These are phyloP conservation scores for Oncorhynchus clarkii DNA, from an alignment of 2,113 vertebrate genomes.

Conservation along the genomic window DNA sequence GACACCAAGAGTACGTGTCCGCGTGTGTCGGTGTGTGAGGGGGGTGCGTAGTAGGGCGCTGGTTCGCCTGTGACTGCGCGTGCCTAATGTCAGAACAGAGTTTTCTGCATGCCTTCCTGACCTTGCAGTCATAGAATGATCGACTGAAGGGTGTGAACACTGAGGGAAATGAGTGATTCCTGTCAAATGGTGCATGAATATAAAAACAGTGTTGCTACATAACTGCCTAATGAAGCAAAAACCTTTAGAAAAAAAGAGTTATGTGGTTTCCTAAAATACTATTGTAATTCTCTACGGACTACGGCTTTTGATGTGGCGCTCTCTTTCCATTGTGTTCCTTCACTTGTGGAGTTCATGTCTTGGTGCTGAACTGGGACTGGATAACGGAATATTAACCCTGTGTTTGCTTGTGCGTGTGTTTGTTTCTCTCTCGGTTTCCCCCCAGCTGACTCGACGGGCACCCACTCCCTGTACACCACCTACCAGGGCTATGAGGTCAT, in stretches of 20 bases:
- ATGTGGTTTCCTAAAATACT: background rate
- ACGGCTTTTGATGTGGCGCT: too few relatives aligned
- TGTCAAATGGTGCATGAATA: too few relatives aligned
- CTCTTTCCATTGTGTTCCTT: too few relatives aligned
- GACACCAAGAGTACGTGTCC: slow-evolving; percentile 89
- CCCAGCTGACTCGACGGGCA: slow-evolving; percentile 90
- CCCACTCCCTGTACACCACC: slow-evolving; percentile 90
- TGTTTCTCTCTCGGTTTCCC: background rate
- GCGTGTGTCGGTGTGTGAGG: slow-evolving; percentile 6
- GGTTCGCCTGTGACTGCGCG: background rate
- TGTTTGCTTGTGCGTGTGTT: too few relatives aligned
- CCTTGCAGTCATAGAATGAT: too few relatives aligned
- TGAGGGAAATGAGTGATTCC: too few relatives aligned
- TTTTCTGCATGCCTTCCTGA: too few relatives aligned
- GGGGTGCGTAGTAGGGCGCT: slow-evolving; percentile 13
- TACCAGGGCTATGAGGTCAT: slow-evolving; percentile 96
- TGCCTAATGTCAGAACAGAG: too few relatives aligned
- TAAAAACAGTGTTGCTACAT: background rate
- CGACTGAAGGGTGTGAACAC: too few relatives aligned
- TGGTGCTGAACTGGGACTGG: too few relatives aligned
- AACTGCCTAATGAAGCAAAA: background rate
- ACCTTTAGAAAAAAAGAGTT: background rate
- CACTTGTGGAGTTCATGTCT: too few relatives aligned
- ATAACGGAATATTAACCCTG: too few relatives aligned
- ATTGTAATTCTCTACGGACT: background rate